Percentiles rank a stretch among this genome's conserved stretches.
Conservation (phyloP, 2,797 vertebrate species). For the Pampus argenteus region DNA sequence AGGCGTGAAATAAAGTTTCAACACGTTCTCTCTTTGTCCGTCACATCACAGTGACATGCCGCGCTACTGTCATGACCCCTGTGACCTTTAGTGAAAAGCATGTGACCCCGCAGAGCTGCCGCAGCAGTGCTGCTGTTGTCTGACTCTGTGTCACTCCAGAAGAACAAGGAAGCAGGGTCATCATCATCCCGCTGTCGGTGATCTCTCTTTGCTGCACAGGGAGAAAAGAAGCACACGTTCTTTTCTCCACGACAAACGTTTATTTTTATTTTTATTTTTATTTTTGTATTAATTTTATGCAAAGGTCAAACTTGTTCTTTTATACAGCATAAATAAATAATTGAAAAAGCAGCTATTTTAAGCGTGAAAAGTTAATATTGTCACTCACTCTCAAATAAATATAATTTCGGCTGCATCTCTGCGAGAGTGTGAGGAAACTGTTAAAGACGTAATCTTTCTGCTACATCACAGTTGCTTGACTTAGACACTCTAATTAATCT, state of each 20-base stretch:
- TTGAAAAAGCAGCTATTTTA: constrained; percentile 50
- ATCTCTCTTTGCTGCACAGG: constrained; percentile 38
- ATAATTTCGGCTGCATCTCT: constrained; percentile 26
- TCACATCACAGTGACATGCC: constrained; percentile 52
- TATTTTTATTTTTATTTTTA: too few relatives aligned
- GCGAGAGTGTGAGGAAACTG: constrained; percentile 29
- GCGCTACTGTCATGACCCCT: constrained; percentile 32
- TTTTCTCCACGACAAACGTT: constrained; percentile 24
- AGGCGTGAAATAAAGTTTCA: constrained; percentile 57
- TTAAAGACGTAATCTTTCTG: constrained; percentile 54
- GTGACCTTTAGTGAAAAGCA: constrained; percentile 58
- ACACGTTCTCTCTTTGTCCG: constrained; percentile 24
- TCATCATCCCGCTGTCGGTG: constrained; percentile 68
- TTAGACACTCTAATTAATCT: constrained; percentile 75
- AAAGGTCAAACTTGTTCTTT: constrained; percentile 67
- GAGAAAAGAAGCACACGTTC: too few relatives aligned
- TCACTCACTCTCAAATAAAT: constrained; percentile 35
- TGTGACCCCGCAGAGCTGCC: constrained; percentile 58
- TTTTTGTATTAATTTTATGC: constrained; percentile 53
- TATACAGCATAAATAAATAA: constrained; percentile 51
- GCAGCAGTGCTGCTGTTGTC: constrained; percentile 54
- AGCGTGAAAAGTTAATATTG: constrained; percentile 36
- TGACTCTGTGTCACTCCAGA: constrained; percentile 60
- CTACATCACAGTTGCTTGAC: constrained; percentile 62
- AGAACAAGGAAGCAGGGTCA: constrained; percentile 67